Evolutionary conservation across 2,113 vertebrate species (phyloP).

Genomic region (Rafetus swinhoei): DNA sequence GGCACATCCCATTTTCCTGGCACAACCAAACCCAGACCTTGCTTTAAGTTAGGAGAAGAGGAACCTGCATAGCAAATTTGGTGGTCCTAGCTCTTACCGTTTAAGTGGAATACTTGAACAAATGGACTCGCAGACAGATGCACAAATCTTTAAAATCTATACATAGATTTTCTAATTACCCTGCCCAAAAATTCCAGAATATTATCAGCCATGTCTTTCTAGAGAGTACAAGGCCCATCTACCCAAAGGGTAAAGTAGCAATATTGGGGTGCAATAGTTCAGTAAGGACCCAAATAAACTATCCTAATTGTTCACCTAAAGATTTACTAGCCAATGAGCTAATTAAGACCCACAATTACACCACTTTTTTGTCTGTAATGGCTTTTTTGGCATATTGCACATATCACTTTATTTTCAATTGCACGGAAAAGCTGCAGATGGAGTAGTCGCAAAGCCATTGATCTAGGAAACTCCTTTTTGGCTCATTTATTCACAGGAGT

Average conservation of each 20-base stretch:
- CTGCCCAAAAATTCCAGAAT: neutral
- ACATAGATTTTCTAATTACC: neutral
- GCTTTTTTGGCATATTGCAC: fast-evolving
- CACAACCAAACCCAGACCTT: no score
- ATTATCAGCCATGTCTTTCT: neutral
- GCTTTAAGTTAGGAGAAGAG: no score
- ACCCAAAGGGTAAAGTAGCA: neutral
- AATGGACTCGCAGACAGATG: no score
- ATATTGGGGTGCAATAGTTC: neutral
- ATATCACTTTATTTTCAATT: neutral
- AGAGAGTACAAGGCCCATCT: neutral
- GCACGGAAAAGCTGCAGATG: neutral
- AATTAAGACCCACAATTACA: neutral
- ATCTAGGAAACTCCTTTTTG: neutral
- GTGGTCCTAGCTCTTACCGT: no score
- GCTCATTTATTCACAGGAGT: neutral
- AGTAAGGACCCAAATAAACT: neutral
- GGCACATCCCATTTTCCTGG: no score
- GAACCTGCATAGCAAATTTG: no score
- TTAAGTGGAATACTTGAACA: no score
- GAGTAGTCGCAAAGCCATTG: neutral
- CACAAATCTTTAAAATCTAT: no score
- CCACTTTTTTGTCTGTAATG: neutral
- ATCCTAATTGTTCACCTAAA: neutral
- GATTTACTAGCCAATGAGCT: neutral